These are phyloP conservation scores for Channa maculata DNA, from an alignment of 2,113 vertebrate species.

Conservation along the genomic window DNA sequence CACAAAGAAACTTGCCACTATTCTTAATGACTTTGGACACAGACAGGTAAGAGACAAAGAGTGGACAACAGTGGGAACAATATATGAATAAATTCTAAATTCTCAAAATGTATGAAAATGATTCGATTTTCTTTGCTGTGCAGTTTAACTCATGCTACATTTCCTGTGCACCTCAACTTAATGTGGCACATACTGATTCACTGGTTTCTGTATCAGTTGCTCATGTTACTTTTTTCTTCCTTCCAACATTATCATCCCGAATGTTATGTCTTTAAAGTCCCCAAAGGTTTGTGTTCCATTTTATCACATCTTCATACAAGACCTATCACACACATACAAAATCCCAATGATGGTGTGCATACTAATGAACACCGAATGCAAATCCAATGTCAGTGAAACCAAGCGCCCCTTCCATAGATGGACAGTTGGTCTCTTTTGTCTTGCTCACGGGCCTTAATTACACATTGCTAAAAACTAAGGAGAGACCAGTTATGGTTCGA, in stretches of 20 bases:
- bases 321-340: constrained; percentile 43
- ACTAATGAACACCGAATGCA: constrained; percentile 35
- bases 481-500: neutral
- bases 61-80: neutral
- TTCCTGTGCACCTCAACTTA: neutral
- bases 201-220: neutral
- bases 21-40: constrained; percentile 94
- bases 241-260: constrained; percentile 32
- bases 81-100: neutral
- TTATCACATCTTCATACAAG: constrained; percentile 56
- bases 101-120: neutral
- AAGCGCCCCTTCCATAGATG: neutral
- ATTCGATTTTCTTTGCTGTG: neutral
- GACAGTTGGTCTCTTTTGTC: constrained; percentile 5
- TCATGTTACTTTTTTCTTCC: constrained; percentile 31
- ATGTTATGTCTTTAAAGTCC: constrained; percentile 34
- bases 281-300: constrained; percentile 21
- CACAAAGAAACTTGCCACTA: constrained; percentile 91
- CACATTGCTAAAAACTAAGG: neutral
- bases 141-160: constrained; percentile 2
- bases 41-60: constrained; percentile 84
- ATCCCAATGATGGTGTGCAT: constrained; percentile 29
- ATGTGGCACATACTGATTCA: constrained; percentile 24
- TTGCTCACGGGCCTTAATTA: too few species aligned
- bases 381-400: constrained; percentile 44